Percentiles rank a stretch among this genome's conserved stretches.
Conservation (phyloP, 2,888 invertebrate genomes). For the Dromius quadrimaculatus region DNA sequence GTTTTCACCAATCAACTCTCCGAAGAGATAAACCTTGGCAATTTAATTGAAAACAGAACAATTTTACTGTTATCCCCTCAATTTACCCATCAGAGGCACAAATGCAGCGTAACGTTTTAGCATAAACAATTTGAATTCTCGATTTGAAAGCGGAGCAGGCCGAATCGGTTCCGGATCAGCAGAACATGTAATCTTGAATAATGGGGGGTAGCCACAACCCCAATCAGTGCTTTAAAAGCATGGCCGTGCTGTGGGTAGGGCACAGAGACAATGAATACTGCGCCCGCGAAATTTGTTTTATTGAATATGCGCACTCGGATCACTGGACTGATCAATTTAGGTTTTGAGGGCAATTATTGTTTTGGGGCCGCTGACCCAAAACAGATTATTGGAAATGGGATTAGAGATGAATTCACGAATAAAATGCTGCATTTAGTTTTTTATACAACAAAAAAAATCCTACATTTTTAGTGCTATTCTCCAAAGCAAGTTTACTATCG, state of each 20-base stretch:
- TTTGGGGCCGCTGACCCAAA: constrained; percentile 6
- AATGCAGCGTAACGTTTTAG: background rate
- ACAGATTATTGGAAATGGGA: background rate
- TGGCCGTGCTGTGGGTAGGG: background rate
- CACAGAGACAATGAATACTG: background rate
- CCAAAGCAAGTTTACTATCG: background rate
- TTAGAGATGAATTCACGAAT: background rate
- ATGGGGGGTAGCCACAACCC: constrained; percentile 18
- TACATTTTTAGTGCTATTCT: background rate
- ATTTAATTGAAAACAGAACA: too few relatives aligned
- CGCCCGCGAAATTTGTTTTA: constrained; percentile 28
- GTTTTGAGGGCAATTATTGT: constrained; percentile 11
- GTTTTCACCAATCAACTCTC: too few relatives aligned
- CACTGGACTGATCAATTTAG: constrained; percentile 22
- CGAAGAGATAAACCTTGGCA: too few relatives aligned
- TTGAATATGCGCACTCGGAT: constrained; percentile 25
- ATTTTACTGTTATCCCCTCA: too few relatives aligned
- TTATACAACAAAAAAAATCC: background rate
- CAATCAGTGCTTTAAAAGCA: constrained; percentile 9
- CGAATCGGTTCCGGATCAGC: constrained; percentile 24
- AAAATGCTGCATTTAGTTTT: background rate
- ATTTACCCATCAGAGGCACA: too few relatives aligned
- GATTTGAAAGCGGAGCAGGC: constrained; percentile 7
- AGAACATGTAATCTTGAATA: constrained; percentile 35
- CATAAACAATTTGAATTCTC: constrained; percentile 9